Conservation (phyloP, 2,888 invertebrate species). For the Icerya purchasi region DNA sequence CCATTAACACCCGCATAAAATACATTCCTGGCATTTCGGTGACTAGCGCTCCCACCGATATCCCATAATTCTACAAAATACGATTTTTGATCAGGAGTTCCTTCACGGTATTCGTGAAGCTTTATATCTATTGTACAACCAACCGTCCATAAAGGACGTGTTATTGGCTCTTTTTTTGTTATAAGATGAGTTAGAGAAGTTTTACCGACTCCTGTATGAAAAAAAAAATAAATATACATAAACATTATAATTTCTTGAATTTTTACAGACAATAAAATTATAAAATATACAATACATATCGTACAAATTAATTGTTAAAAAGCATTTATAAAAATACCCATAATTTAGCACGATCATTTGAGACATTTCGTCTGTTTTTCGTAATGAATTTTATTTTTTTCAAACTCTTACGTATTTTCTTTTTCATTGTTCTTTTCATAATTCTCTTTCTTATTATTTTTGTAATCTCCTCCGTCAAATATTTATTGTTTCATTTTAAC, state of each 20-base stretch:
- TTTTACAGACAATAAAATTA: background rate
- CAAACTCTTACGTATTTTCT: too few relatives aligned
- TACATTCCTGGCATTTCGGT: conserved; percentile 76
- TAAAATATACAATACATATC: conserved; percentile 7
- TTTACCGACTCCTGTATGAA: conserved; percentile 73
- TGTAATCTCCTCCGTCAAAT: too few relatives aligned
- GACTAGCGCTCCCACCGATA: conserved; percentile 82
- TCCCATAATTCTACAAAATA: conserved; percentile 95
- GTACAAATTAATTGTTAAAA: background rate
- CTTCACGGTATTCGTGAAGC: conserved; percentile 83
- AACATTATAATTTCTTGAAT: conserved; percentile 1
- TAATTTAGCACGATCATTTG: conserved; percentile 9
- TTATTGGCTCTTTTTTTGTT: conserved; percentile 63
- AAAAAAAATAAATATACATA: conserved; percentile 1
- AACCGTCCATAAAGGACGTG: conserved; percentile 82
- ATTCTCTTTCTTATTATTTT: too few relatives aligned
- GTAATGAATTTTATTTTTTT: too few relatives aligned
- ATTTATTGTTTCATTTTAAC: too few relatives aligned
- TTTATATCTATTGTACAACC: conserved; percentile 92
- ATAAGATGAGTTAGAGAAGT: conserved; percentile 81
- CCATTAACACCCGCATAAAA: conserved; percentile 90
- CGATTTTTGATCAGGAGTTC: conserved; percentile 70
- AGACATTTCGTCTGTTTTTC: too few relatives aligned
- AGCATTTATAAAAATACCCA: too few relatives aligned
- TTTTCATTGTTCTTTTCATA: too few relatives aligned